These are phyloP conservation scores for Aethina tumida DNA, from an alignment of 1,140 invertebrate genomes.

Conservation along the genomic window DNA sequence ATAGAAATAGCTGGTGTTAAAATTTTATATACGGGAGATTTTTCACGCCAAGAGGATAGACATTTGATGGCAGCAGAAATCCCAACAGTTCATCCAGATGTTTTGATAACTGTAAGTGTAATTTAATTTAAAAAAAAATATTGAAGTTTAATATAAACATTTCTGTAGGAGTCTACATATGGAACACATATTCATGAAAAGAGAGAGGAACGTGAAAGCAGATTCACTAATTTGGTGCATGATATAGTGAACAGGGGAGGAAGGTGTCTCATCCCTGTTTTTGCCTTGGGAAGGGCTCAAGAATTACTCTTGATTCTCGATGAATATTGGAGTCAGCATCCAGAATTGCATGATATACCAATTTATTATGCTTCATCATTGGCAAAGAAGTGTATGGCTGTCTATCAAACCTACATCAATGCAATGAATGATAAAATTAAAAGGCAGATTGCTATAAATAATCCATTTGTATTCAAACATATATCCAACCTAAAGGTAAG, in stretches of 20 bases:
- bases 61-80: slow-evolving; percentile 99
- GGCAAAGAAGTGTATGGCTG: slow-evolving; percentile 99
- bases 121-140: slow-evolving; percentile 14
- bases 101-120: slow-evolving; percentile 76
- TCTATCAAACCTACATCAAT: slow-evolving; percentile 99
- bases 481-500: slow-evolving; percentile 93
- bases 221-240: slow-evolving; percentile 91
- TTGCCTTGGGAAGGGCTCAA: slow-evolving; percentile 95
- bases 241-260: slow-evolving; percentile 95
- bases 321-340: slow-evolving; percentile 97
- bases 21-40: slow-evolving; percentile 96
- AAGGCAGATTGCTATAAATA: slow-evolving; percentile 93
- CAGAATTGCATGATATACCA: slow-evolving; percentile 96
- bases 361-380: slow-evolving; percentile 99
- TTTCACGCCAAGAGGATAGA: slow-evolving; percentile 95
- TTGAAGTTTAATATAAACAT: no score
- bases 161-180: slow-evolving; percentile 87
- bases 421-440: slow-evolving; percentile 98
- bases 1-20: slow-evolving; percentile 98
- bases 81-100: slow-evolving; percentile 89
- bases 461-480: slow-evolving; percentile 98
- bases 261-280: slow-evolving; percentile 95
- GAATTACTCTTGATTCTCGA: slow-evolving; percentile 91
- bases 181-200: slow-evolving; percentile 99
- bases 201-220: slow-evolving; percentile 86